Conservation (phyloP, 2,888 invertebrate species). For the Nasonovia ribisnigri region DNA sequence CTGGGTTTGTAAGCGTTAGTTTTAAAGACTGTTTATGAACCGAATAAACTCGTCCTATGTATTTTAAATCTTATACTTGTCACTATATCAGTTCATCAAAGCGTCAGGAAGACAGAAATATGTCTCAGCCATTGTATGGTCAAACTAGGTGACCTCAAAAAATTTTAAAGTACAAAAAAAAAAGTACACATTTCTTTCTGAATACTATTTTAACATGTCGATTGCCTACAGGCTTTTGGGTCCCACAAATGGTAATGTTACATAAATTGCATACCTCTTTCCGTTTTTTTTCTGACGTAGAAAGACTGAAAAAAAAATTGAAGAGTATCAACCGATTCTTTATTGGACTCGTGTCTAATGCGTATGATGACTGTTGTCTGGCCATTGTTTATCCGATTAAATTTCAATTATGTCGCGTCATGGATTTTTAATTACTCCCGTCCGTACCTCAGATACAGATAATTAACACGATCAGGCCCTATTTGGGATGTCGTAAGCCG, state of each 20-base stretch:
- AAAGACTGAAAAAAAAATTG: constrained; percentile 27
- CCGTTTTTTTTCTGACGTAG: constrained; percentile 16
- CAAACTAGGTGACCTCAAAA: constrained; percentile 60
- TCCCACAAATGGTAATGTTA: constrained; percentile 60
- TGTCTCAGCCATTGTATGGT: constrained; percentile 39
- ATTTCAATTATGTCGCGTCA: constrained; percentile 61
- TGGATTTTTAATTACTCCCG: constrained; percentile 63
- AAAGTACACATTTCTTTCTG: constrained; percentile 25
- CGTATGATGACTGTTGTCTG: constrained; percentile 32
- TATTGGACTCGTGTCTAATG: constrained; percentile 46
- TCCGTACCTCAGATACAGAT: background rate
- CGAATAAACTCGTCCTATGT: constrained; percentile 45
- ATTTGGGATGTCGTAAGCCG: constrained; percentile 53
- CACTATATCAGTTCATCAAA: constrained; percentile 38
- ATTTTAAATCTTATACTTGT: constrained; percentile 41
- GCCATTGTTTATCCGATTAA: constrained; percentile 49
- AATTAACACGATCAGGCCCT: constrained; percentile 62
- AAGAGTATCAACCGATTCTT: constrained; percentile 35
- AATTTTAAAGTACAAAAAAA: constrained; percentile 22
- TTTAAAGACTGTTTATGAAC: constrained; percentile 27
- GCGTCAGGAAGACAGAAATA: constrained; percentile 48
- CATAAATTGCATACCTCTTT: constrained; percentile 59
- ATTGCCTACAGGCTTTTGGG: constrained; percentile 48
- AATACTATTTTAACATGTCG: constrained; percentile 47
- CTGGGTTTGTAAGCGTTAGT: constrained; percentile 2